A percentile compares a stretch with the other conserved stretches of the same genome.
These are phyloP conservation scores for Myathropa florea DNA, from an alignment of 2,888 invertebrate genomes.

Conservation along the genomic window DNA sequence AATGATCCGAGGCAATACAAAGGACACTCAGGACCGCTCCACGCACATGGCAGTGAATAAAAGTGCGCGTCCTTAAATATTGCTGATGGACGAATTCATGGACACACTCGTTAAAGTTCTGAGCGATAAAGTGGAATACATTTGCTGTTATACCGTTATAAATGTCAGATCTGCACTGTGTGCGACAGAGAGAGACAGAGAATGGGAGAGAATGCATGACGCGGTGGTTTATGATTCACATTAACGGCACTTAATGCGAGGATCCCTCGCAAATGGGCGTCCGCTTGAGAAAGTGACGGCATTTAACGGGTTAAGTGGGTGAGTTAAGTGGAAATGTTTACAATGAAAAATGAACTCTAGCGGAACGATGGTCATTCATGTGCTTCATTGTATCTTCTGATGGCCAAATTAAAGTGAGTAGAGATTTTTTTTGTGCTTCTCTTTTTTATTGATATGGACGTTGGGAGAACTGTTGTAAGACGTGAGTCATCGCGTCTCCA, in stretches of 20 bases:
- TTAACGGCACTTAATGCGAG: conserved; percentile 42
- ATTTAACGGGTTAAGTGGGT: conserved; percentile 6
- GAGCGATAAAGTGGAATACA: conserved; percentile 54
- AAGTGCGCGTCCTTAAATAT: not conserved
- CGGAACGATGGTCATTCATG: not conserved
- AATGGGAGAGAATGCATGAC: not conserved
- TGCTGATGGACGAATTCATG: conserved; percentile 32
- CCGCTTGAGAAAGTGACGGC: not conserved
- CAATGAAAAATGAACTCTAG: not conserved
- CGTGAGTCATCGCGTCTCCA: too few species aligned
- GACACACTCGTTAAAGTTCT: conserved; percentile 56
- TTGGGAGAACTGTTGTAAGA: too few species aligned
- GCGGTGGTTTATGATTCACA: conserved; percentile 35
- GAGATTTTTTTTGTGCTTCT: too few species aligned
- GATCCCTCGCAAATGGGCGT: not conserved
- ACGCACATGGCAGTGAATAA: not conserved
- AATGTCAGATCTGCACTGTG: not conserved
- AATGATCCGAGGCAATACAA: not conserved
- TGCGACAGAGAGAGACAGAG: too few species aligned
- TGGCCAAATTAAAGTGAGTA: too few species aligned
- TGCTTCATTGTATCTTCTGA: not conserved
- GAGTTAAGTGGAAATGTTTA: not conserved
- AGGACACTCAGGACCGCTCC: not conserved
- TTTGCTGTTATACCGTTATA: not conserved
- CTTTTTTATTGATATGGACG: too few species aligned